Evolutionary conservation across 2,113 vertebrate genomes (phyloP), one percentile per base, ranked within the genome.

Genomic region (Nerophis ophidion): DNA sequence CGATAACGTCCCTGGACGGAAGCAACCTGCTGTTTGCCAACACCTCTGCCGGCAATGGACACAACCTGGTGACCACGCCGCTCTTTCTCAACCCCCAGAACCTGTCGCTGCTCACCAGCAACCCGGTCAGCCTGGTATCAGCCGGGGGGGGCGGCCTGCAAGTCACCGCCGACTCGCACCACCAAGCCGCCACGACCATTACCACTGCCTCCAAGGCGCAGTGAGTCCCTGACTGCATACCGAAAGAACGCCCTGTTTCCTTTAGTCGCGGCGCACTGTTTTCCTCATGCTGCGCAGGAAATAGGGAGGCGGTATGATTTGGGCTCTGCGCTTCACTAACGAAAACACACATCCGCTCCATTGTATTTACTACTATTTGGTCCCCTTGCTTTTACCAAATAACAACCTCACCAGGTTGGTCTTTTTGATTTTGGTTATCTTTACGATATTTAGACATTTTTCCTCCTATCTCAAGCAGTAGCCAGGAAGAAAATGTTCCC

Each of bases 71-170:
- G 88, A 96, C 95, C 70, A 93, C 93, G 52, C 95, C 96, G n/a
- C 90, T 99, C 79, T 98, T 98, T 89, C 91, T 99, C 84, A 98
- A 92, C 86, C 96, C 95, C 79, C 97, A 98, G 90, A 99, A 96
- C 90, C 93, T 99, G 84, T 98, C 96, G 82, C 91, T 99, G 89
- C 93, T 99, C 88, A 95, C 96, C 93, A 96, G 94, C 92, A 97
- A 96, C 89, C 97, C 97, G 0, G 92, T 99, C 77, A 99, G 95
- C 89, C 88, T 99, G 91, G 92, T 98, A 86, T 95, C 96, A 57
- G 92, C 94, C 6, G 95, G 92, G 70, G 80, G 86, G 60, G 90
- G 92, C 26, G 90, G 93, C 87, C 93, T 99, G 81, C 97, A 99
- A 13, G 80, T 94, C 88, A 79, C 93, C 59, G 80, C 94, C 0